Evolutionary conservation across 1,140 invertebrate species (phyloP).

Genomic region (Potamilus streckersoni): DNA sequence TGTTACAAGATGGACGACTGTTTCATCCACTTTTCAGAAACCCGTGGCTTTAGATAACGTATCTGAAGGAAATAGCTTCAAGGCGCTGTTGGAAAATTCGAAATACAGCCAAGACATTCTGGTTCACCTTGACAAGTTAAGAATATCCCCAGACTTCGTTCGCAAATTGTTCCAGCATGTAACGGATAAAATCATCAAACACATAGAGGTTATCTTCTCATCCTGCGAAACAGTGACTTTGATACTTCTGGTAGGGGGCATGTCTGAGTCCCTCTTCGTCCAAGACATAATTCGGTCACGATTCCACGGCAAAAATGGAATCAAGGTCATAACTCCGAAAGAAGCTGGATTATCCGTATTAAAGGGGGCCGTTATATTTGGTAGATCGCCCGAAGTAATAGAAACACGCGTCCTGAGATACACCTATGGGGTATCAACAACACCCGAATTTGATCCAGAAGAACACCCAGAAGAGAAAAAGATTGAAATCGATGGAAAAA

Average conservation of each 20-base stretch:
- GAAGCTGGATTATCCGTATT: constrained; percentile 20
- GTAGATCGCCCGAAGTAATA: constrained; percentile 19
- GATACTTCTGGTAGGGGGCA: constrained; percentile 28
- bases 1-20: too few relatives aligned
- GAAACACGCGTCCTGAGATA: constrained; percentile 9
- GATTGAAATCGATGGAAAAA: not conserved
- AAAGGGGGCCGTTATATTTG: constrained; percentile 29
- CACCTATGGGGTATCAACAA: constrained; percentile 13
- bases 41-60: too few relatives aligned
- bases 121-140: too few relatives aligned
- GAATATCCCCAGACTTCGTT: too few relatives aligned
- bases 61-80: too few relatives aligned
- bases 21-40: too few relatives aligned
- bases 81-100: too few relatives aligned
- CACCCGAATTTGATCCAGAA: not conserved
- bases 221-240: not conserved
- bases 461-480: constrained; percentile 7
- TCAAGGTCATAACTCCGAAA: constrained; percentile 16
- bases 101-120: too few relatives aligned
- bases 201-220: not conserved
- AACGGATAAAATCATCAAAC: too few relatives aligned
- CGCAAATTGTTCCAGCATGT: too few relatives aligned
- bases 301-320: constrained; percentile 3
- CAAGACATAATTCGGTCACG: constrained; percentile 8
- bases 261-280: constrained; percentile 16